Percentiles rank a stretch among this genome's conserved stretches.
phyloP scores from a whole-genome alignment of 2,797 vertebrate species.

The Peromyscus aztecus region DNA sequence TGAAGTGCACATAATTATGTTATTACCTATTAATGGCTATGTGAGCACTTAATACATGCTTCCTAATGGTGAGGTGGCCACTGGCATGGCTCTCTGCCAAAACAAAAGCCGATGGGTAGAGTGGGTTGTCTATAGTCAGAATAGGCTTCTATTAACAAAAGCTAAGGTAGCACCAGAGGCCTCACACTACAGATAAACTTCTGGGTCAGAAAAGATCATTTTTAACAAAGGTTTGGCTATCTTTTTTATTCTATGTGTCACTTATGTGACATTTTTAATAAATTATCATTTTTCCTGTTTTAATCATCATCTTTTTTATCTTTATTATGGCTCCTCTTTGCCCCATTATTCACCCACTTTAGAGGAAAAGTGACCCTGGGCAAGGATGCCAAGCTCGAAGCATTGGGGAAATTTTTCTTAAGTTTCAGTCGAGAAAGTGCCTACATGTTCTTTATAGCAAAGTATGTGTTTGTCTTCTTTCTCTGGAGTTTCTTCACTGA shows the following conservation, averaged over 20 bases:
- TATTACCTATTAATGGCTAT: conserved; percentile 60
- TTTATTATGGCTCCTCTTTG: background rate
- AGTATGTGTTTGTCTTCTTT: background rate
- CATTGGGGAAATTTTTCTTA: background rate
- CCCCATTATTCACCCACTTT: background rate
- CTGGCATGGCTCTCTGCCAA: conserved; percentile 26
- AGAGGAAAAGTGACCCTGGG: background rate
- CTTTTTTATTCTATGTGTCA: background rate
- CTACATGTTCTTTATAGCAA: background rate
- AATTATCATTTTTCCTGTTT: background rate
- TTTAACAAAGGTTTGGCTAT: background rate
- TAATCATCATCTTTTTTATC: background rate
- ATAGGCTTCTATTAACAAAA: conserved; percentile 29
- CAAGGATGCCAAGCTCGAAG: background rate
- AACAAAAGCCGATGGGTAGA: background rate
- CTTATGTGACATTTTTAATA: background rate
- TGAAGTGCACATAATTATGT: conserved; percentile 43
- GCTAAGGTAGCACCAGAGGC: background rate
- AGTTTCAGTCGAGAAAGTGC: background rate
- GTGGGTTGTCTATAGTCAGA: conserved; percentile 55
- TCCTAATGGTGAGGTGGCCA: conserved; percentile 19
- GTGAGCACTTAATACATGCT: conserved; percentile 3
- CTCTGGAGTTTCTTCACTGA: background rate
- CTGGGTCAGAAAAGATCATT: background rate
- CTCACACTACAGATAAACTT: background rate